A percentile compares a stretch with the other conserved stretches of the same genome.
These are phyloP conservation scores for Apostichopus japonicus DNA, from an alignment of 35 echinoderm and acorn worm species.

Conservation along the genomic window DNA sequence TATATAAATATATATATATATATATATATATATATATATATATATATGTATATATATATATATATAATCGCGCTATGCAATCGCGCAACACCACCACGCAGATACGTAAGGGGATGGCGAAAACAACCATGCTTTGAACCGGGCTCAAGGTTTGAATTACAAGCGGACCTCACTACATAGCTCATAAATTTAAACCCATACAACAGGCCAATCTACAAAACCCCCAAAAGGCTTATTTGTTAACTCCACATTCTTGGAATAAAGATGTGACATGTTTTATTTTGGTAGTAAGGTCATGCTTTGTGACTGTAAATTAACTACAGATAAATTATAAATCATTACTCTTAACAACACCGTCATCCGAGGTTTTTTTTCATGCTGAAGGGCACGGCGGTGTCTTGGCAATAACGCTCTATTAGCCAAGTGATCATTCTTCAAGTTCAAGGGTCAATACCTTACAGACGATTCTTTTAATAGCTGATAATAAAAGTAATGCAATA, in stretches of 20 bases:
- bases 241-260: constrained; percentile 17
- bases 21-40: too few relatives aligned
- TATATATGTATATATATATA: too few relatives aligned
- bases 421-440: background rate
- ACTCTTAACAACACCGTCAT: background rate
- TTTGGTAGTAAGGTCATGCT: constrained; percentile 13
- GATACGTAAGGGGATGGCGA: too few relatives aligned
- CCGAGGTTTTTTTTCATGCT: background rate
- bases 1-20: too few relatives aligned
- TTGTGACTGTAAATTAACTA: constrained; percentile 11
- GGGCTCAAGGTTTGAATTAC: background rate
- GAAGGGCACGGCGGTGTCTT: background rate
- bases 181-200: background rate
- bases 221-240: constrained; percentile 5
- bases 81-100: too few relatives aligned
- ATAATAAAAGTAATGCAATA: too few relatives aligned
- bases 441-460: constrained; percentile 13
- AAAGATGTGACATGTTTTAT: constrained; percentile 4
- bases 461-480: background rate
- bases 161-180: background rate
- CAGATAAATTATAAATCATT: constrained; percentile 5
- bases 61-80: too few relatives aligned
- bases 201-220: background rate
- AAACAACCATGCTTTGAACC: too few relatives aligned
- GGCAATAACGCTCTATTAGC: background rate